phyloP scores from a whole-genome alignment of 2,888 invertebrate genomes.

The Philereme transversata region DNA sequence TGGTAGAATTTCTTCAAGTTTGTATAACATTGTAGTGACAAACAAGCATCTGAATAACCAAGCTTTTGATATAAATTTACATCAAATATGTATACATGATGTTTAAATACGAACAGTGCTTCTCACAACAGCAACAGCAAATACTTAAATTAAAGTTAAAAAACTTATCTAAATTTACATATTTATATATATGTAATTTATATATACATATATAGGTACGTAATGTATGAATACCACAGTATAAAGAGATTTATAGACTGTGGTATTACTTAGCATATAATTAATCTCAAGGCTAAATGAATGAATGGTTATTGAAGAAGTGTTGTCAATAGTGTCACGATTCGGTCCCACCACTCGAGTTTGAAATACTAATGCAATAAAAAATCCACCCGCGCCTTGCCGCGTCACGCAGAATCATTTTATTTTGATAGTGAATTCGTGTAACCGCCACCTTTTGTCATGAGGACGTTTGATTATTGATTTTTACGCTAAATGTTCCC shows the following conservation, averaged over 20 bases:
- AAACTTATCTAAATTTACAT: too few relatives aligned
- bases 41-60: neutral
- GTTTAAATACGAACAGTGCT: too few relatives aligned
- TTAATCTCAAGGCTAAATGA: neutral
- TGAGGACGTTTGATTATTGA: slow-evolving; percentile 78
- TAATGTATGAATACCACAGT: too few relatives aligned
- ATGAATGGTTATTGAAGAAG: slow-evolving; percentile 1
- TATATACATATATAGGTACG: too few relatives aligned
- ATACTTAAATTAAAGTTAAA: too few relatives aligned
- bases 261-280: too few relatives aligned
- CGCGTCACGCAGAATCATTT: slow-evolving; percentile 70
- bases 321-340: slow-evolving; percentile 50
- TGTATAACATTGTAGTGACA: neutral
- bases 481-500: slow-evolving; percentile 82
- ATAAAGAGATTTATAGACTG: too few relatives aligned
- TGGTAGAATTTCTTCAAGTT: slow-evolving; percentile 18
- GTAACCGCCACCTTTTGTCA: slow-evolving; percentile 76
- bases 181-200: too few relatives aligned
- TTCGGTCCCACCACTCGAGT: slow-evolving; percentile 64
- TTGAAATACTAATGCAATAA: slow-evolving; percentile 60
- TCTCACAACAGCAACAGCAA: too few relatives aligned
- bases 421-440: slow-evolving; percentile 79
- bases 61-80: neutral
- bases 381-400: slow-evolving; percentile 73
- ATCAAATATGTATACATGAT: neutral